These are phyloP conservation scores for Polia nebulosa DNA, from an alignment of 2,888 invertebrate genomes.

Conservation along the genomic window DNA sequence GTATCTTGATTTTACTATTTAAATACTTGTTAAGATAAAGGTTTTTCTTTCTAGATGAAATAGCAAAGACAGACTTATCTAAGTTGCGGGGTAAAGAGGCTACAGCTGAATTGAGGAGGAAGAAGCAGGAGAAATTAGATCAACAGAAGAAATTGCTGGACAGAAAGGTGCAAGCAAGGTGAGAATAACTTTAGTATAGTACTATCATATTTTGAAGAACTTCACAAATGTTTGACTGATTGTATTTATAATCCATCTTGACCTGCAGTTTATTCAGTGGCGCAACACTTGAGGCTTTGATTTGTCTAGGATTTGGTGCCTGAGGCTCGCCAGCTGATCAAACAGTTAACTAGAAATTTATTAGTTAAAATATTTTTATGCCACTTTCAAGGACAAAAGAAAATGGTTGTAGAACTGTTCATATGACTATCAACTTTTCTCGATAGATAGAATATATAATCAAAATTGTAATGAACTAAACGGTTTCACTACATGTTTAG, in stretches of 20 bases:
- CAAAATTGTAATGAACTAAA: neutral
- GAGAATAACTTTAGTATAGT: slow-evolving; percentile 4
- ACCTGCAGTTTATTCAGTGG: neutral
- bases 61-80: slow-evolving; percentile 78
- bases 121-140: slow-evolving; percentile 83
- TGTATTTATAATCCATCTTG: neutral
- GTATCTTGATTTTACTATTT: neutral
- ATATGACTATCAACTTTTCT: too few relatives aligned
- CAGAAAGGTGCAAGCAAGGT: slow-evolving; percentile 86
- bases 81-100: slow-evolving; percentile 84
- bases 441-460: neutral
- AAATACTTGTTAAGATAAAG: slow-evolving; percentile 5
- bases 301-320: too few relatives aligned
- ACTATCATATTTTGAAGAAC: neutral
- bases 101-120: slow-evolving; percentile 77
- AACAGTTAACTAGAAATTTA: too few relatives aligned
- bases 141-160: slow-evolving; percentile 83
- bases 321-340: too few relatives aligned
- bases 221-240: neutral
- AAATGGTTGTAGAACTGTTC: too few relatives aligned
- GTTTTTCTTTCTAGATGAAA: slow-evolving; percentile 64
- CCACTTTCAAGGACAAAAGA: too few relatives aligned
- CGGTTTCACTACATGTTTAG: neutral
- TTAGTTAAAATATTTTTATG: too few relatives aligned
- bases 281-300: too few relatives aligned